A percentile compares a stretch with the other conserved stretches of the same genome.
These are phyloP conservation scores for Criorhina ranunculi DNA, from an alignment of 2,888 invertebrate genomes.

Conservation along the genomic window DNA sequence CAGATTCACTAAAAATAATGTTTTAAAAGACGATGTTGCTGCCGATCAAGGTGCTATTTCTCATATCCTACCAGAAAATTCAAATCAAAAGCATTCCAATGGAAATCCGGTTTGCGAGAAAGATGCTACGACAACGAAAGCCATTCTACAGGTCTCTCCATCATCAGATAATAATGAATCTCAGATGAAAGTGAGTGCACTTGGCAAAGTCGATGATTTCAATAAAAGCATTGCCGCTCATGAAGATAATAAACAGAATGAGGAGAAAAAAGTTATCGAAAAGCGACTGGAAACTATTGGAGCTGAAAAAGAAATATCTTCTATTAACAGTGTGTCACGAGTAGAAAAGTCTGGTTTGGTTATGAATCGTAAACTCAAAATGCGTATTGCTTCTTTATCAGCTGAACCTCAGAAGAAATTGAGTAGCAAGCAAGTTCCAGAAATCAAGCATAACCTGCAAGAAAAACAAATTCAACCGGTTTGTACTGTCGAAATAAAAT, in stretches of 20 bases:
- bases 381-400: conserved; percentile 8
- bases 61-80: not conserved
- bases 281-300: too few species aligned
- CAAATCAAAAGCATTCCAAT: not conserved
- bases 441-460: too few species aligned
- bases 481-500: not conserved
- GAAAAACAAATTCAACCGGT: too few species aligned
- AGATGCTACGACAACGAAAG: not conserved
- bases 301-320: not conserved
- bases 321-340: too few species aligned
- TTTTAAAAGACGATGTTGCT: too few species aligned
- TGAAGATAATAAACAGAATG: too few species aligned
- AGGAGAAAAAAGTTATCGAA: too few species aligned
- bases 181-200: too few species aligned
- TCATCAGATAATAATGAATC: too few species aligned
- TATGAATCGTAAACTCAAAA: conserved; percentile 5
- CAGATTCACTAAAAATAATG: not conserved
- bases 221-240: not conserved
- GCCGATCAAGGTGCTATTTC: not conserved
- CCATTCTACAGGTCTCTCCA: too few species aligned
- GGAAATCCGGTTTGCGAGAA: not conserved
- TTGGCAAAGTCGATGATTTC: not conserved
- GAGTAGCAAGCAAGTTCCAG: not conserved
- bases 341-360: too few species aligned
- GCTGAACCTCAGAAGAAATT: not conserved